Evolutionary conservation across 2,113 vertebrate genomes (phyloP), one percentile per base, ranked within the genome.

Genomic region (Ancistrus triradiatus): DNA sequence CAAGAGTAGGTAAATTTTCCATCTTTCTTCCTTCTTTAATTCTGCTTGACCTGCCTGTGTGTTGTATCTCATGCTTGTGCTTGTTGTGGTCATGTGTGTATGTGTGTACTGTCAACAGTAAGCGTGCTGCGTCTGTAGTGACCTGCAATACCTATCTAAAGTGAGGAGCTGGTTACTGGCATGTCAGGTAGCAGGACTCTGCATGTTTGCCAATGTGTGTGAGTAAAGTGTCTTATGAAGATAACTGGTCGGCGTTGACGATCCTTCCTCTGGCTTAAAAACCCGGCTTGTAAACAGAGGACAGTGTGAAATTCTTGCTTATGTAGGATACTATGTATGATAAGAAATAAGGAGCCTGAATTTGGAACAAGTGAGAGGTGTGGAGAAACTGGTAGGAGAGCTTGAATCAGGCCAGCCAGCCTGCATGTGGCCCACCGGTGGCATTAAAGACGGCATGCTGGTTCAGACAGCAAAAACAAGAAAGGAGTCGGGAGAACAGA

Each of bases 1-100:
- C 93, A 96, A 93, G 93, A 97, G 95, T 98, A 95, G 92, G 95
- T 98, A 94, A 89, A 92, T 91, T 90, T 92, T 89, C 81, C 83
- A 85, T 81, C 81, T 75, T 78, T 78, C 49, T 74, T 76, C 73
- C 11, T 83, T 86, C 62, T 77, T 19, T 59, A 6, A 11, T 18
- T 27, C 37, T 66, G 59, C 48, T 18, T 73, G 25, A 24, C 35
- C 35, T 59, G 67, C 52, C 63, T 74, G 74, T 77, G 77, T 80
- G 74, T 80, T 78, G 77, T 80, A 19, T 33, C 35, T 53, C 47
- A n/a, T 73, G 53, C 40, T 49, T 58, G 44, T 70, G 48, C 33
- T 51, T 17, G 62, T 70, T 42, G 24, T 51, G 15, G 62, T 47
- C 40, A 56, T 74, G 72, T 69, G 57, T 44, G 19, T 77, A 35